A percentile compares a stretch with the other conserved stretches of the same genome.
These are phyloP conservation scores for Garrulus glandarius DNA, from an alignment of 2,797 vertebrate species.

Conservation along the genomic window DNA sequence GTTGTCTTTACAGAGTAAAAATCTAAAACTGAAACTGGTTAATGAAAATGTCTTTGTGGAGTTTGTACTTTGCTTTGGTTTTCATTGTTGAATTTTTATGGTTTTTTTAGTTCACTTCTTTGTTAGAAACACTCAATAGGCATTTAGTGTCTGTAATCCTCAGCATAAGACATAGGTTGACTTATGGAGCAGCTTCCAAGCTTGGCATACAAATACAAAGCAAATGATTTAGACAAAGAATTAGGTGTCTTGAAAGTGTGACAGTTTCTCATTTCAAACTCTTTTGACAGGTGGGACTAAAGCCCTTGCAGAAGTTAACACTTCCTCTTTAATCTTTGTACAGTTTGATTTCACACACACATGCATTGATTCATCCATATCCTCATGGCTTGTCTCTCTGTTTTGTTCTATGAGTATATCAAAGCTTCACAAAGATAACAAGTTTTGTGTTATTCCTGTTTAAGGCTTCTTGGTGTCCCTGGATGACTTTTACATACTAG, in stretches of 20 bases:
- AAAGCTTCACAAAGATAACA: background rate
- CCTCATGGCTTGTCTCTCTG: background rate
- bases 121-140: background rate
- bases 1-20: background rate
- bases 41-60: background rate
- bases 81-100: background rate
- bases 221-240: background rate
- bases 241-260: background rate
- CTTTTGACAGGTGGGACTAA: background rate
- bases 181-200: background rate
- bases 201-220: background rate
- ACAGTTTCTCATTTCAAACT: background rate
- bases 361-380: background rate
- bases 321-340: background rate
- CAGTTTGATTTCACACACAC: background rate
- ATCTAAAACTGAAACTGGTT: background rate
- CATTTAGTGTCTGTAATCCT: background rate
- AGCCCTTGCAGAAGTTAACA: background rate
- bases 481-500: slow-evolving; percentile 86
- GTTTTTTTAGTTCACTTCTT: background rate
- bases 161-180: background rate
- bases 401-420: background rate
- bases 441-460: background rate
- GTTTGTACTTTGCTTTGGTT: background rate
- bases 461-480: slow-evolving; percentile 87